Evolutionary conservation across 92 coral and sea anemone genomes (phyloP).

Genomic region (Montipora capitata): DNA sequence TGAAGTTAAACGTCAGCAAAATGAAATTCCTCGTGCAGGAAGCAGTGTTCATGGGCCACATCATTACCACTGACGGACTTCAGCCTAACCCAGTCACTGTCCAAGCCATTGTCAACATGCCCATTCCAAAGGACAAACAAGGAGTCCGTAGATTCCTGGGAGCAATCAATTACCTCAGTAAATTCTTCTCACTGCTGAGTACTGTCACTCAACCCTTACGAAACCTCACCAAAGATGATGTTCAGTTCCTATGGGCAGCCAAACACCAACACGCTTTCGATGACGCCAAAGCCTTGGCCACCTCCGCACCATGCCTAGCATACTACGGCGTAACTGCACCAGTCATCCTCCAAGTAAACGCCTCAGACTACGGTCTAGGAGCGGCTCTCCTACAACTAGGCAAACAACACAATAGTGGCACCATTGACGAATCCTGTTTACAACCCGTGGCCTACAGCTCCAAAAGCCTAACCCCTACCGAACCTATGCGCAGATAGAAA

Average conservation of each 20-base stretch:
- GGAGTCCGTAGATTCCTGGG: conserved; percentile 60
- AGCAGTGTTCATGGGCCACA: conserved; percentile 70
- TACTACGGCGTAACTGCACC: conserved; percentile 60
- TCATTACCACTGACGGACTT: conserved; percentile 65
- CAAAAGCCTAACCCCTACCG: conserved; percentile 59
- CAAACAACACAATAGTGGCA: conserved; percentile 7
- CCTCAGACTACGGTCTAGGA: conserved; percentile 61
- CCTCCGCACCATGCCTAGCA: conserved; percentile 61
- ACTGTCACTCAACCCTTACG: conserved; percentile 53
- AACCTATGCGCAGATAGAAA: conserved; percentile 60
- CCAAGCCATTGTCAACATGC: conserved; percentile 39
- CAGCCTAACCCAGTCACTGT: conserved; percentile 56
- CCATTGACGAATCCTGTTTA: conserved; percentile 46
- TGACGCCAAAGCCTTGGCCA: conserved; percentile 58
- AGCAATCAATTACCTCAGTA: conserved; percentile 65
- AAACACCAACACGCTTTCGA: conserved; percentile 58
- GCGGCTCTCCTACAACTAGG: conserved; percentile 60
- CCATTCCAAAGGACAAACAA: conserved; percentile 53
- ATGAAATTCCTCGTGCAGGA: conserved; percentile 34
- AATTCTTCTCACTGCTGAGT: conserved; percentile 68
- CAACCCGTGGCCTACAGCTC: conserved; percentile 65
- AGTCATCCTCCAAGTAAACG: conserved; percentile 67
- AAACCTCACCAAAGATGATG: conserved; percentile 43
- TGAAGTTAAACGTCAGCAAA: conserved; percentile 52
- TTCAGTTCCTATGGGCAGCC: conserved; percentile 55